Evolutionary conservation across 1,140 invertebrate species (phyloP), one percentile per base, ranked within the genome.

Genomic region (Drosophila kurseongensis): DNA sequence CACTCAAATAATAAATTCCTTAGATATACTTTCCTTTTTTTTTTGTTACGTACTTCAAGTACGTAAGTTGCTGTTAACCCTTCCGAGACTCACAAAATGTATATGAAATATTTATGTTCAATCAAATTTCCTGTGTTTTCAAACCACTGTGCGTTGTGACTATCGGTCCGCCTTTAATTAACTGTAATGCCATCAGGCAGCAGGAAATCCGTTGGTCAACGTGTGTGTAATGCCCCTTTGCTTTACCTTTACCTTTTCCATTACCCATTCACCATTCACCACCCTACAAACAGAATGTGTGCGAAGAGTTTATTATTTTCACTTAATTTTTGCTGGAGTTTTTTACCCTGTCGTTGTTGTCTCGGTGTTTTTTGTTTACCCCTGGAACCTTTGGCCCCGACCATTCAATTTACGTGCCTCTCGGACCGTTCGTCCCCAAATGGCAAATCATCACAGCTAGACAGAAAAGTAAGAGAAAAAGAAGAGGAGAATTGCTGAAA

Each of bases 321-420:
- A 86, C 82, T 86, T 86, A 86, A 86, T 88, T 86, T 86, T 80
- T 76, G 83, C 82, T 66, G 35, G 71, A 83, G 69, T 78, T 69
- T 41, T 48, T 48, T 36, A 12, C 27, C 5, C 14, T 42, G 38
- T 45, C 12, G 61, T 12, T 16, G 45, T 32, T 54, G 38, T 52
- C 9, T 38, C 9, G 36, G 36, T 40, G 27, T 55, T 68, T 41
- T 23, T 47, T 75, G 45, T 71, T 71, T 71, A 51, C 56, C 42
- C 45, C 61, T 61, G 60, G 54, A 79, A 60, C 60, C 41, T 60
- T 42, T 41, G 60, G 38, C 36, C n/a, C 59, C 36, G 27, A 8
- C 36, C 27, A 66, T 74, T 80, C 69, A 81, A 62, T 77, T 81
- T 76, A 77, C 73, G 78, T 81, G 78, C 58, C 66, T 61, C 51